Conservation (phyloP, 2,113 vertebrate species). For the Oncorhynchus gorbuscha region DNA sequence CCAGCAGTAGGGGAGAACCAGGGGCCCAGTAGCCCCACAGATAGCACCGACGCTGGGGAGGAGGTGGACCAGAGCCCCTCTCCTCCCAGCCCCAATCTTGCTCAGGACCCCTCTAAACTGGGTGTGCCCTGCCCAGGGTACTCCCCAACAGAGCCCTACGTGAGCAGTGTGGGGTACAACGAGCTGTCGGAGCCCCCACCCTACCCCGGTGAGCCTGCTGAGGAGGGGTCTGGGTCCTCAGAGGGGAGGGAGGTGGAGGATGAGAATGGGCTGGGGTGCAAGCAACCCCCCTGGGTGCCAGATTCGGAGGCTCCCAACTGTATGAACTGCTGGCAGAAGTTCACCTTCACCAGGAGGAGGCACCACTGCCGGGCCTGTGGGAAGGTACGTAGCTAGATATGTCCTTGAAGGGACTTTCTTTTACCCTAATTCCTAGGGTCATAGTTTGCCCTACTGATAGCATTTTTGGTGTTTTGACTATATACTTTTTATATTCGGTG, state of each 20-base stretch:
- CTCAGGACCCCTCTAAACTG: conserved; percentile 34
- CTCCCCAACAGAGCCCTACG: conserved; percentile 58
- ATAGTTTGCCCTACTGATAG: no score
- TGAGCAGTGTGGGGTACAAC: conserved; percentile 66
- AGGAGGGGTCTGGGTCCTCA: conserved; percentile 23
- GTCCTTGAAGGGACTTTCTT: background rate
- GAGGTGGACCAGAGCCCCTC: conserved; percentile 40
- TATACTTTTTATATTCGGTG: no score
- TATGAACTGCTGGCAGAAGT: conserved; percentile 89
- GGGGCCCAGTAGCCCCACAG: background rate
- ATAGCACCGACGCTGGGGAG: conserved; percentile 35
- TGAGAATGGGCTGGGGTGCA: conserved; percentile 68
- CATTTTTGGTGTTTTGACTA: no score
- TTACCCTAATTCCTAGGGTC: no score
- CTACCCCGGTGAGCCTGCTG: conserved; percentile 60
- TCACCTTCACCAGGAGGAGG: conserved; percentile 92
- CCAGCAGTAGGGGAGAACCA: conserved; percentile 52
- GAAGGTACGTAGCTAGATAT: conserved; percentile 78
- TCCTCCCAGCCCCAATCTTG: conserved; percentile 25
- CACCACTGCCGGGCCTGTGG: conserved; percentile 97
- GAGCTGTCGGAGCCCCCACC: conserved; percentile 72
- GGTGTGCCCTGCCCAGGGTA: conserved; percentile 31
- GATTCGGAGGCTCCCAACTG: conserved; percentile 94
- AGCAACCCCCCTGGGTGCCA: conserved; percentile 90
- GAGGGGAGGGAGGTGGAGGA: conserved; percentile 58